Percentiles rank a stretch among this genome's conserved stretches.
Conservation (phyloP, 2,888 invertebrate species). For the Apomyelois bistriatella region DNA sequence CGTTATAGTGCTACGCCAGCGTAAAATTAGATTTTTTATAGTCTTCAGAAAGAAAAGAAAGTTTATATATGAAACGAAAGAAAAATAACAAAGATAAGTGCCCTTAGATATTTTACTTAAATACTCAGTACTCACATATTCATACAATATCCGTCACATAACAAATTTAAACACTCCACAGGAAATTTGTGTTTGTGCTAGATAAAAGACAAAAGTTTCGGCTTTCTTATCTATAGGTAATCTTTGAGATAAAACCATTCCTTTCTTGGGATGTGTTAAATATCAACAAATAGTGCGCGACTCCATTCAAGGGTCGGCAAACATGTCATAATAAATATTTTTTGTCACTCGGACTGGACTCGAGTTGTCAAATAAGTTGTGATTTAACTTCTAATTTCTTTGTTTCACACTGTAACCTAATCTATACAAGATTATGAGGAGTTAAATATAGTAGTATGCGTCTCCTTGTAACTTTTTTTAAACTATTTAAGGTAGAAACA, state of each 20-base stretch:
- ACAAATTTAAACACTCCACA: constrained; percentile 39
- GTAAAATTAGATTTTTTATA: too few species aligned
- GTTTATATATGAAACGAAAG: too few species aligned
- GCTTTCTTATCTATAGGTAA: constrained; percentile 63
- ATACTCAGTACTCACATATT: too few species aligned
- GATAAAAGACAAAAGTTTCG: constrained; percentile 72
- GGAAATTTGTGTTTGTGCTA: constrained; percentile 73
- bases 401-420: too few species aligned
- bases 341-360: constrained; percentile 14
- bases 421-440: too few species aligned
- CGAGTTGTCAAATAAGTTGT: constrained; percentile 2
- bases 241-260: constrained; percentile 71
- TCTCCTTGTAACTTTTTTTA: too few species aligned
- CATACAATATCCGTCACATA: constrained; percentile 34
- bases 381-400: not conserved
- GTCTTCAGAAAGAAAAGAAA: too few species aligned
- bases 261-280: constrained; percentile 65
- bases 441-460: too few species aligned
- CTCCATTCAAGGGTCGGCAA: constrained; percentile 19
- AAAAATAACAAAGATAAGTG: too few species aligned
- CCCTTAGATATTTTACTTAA: too few species aligned
- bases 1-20: too few species aligned
- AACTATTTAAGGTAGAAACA: too few species aligned
- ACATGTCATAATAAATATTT: constrained; percentile 15
- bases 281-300: constrained; percentile 55